Conservation (phyloP, 2,113 vertebrate genomes). For the Ammodramus savannarum region DNA sequence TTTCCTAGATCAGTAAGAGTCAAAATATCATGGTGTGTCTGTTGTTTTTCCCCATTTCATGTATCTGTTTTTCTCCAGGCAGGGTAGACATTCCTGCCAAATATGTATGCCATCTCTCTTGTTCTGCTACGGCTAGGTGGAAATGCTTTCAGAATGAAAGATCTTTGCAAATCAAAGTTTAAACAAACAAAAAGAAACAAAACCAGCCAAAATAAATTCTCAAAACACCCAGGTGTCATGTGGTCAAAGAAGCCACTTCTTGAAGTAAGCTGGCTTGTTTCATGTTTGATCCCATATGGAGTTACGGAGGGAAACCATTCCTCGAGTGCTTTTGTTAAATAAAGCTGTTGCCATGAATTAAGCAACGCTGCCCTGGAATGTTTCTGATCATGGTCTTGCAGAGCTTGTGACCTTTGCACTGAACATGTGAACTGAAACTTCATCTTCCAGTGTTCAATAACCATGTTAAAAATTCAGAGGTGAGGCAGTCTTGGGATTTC, state of each 20-base stretch:
- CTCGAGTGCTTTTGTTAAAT: constrained; percentile 65
- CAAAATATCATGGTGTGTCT: neutral
- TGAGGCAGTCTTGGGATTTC: constrained; percentile 58
- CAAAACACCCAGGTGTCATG: neutral
- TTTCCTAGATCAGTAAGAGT: neutral
- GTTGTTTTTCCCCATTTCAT: neutral
- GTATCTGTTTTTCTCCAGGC: neutral
- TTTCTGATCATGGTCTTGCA: constrained; percentile 62
- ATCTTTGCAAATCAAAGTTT: neutral
- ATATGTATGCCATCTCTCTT: neutral
- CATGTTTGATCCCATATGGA: constrained; percentile 55
- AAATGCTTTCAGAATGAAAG: constrained; percentile 1
- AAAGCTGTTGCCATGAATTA: constrained; percentile 64
- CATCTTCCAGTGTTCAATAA: constrained; percentile 60
- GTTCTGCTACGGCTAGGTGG: neutral
- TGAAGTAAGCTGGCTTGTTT: constrained; percentile 38
- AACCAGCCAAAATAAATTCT: constrained; percentile 4
- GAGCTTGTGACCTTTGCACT: constrained; percentile 64
- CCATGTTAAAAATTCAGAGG: constrained; percentile 54
- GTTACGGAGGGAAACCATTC: constrained; percentile 59
- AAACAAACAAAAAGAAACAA: constrained; percentile 14
- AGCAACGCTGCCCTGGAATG: constrained; percentile 64
- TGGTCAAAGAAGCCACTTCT: constrained; percentile 41
- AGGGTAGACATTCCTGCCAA: neutral
- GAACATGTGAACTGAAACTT: constrained; percentile 60